These are phyloP conservation scores for Diphyllodes magnificus DNA, from an alignment of 2,113 vertebrate genomes.

Conservation along the genomic window DNA sequence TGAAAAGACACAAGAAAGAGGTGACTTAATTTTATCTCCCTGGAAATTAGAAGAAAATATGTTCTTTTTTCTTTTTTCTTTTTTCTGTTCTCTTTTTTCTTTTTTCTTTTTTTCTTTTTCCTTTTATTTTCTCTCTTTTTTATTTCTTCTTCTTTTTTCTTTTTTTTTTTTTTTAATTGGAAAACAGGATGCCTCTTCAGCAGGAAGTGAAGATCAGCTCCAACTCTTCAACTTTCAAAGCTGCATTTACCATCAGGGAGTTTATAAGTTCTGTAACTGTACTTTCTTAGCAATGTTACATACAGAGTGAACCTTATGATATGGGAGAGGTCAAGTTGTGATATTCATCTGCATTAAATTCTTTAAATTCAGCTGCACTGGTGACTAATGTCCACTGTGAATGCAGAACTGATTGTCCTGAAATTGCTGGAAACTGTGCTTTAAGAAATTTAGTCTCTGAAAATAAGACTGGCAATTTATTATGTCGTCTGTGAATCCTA, in stretches of 20 bases:
- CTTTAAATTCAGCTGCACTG: background rate
- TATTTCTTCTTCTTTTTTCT: too few species aligned
- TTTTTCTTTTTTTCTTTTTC: too few species aligned
- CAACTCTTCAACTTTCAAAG: background rate
- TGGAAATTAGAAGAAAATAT: background rate
- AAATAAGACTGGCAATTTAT: background rate
- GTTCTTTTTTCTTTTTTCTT: background rate
- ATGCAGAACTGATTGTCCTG: background rate
- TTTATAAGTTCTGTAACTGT: background rate
- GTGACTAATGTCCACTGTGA: background rate
- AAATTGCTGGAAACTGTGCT: background rate
- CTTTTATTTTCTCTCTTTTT: too few species aligned
- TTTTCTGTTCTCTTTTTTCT: background rate
- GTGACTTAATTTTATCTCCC: background rate
- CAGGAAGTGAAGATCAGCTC: background rate
- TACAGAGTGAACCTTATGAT: background rate
- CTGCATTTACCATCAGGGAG: background rate
- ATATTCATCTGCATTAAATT: background rate
- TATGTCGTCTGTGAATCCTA: background rate
- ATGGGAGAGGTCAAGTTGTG: background rate
- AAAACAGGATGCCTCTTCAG: background rate
- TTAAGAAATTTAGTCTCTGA: background rate
- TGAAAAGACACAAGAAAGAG: background rate
- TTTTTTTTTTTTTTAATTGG: background rate
- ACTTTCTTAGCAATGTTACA: background rate